Base-by-base conservation (phyloP, 2,113 vertebrate genomes). In the Quiscalus mexicanus region DNA sequence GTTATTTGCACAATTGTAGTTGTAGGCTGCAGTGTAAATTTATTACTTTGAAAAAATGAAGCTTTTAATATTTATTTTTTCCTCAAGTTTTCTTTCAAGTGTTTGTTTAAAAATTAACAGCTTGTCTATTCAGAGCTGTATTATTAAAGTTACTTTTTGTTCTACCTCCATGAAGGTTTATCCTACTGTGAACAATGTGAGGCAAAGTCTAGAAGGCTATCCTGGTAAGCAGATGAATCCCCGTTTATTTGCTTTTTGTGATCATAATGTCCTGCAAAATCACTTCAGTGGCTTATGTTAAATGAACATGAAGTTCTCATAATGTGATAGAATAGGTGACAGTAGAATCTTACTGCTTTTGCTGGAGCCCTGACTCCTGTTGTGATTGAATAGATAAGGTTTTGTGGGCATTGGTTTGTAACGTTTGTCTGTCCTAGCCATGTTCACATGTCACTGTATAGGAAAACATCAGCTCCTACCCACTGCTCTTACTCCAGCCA, bases 141-240 rank as follows among this genome's bases (percentile, higher is more conserved):
- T 80, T 65, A 84, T 47, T 94, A 63, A 95, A 63, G 10, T 35
- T 63, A 27, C 6, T 20, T 68, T 90, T 37, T 58, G 21, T 73
- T 59, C 30, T 5, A 5, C 80, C 4, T 95, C 27, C 27, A 1
- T 70, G 44, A 97, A 99, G 99, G 94, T 99, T 81, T 99, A 99
- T 95, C 99, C 99, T 35, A 99, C 99, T 52, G 99, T 99, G 84
- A 98, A 99, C 60, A 99, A 99, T 52, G 99, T 99, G 86, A 98
- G 99, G 76, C 99, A 97, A 49, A 99, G 99, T 97, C 98, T 99
- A 95, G 99, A 99, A 97, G 99, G 99, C 16, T 99, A 99, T 93
- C 99, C 99, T 53, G 99, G 99, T 99, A 97, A 97, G 95, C 78
- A 56, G 14, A 33, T 83, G 19, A 88, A 69, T 37, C 31, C 21